Percentiles rank a stretch among this genome's conserved stretches.
phyloP scores from a whole-genome alignment of 2,113 vertebrate species.

The Stictonetta naevosa region DNA sequence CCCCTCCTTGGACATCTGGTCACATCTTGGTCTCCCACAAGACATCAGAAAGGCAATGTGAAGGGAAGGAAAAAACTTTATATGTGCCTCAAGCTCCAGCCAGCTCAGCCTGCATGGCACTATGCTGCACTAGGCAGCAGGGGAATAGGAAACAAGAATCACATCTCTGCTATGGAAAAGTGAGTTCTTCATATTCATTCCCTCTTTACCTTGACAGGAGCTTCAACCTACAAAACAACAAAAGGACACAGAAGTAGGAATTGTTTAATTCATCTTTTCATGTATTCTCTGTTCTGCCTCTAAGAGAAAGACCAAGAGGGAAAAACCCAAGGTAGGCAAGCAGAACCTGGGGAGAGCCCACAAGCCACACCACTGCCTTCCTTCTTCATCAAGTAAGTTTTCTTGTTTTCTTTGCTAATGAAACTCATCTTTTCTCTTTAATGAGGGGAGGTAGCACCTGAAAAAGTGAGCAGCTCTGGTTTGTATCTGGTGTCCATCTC shows the following conservation, averaged over 20 bases:
- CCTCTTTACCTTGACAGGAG: not conserved
- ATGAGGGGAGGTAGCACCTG: accelerated
- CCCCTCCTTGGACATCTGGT: not conserved
- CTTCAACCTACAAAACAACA: not conserved
- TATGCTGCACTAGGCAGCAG: accelerated
- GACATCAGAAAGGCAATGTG: not conserved
- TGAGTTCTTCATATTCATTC: not conserved
- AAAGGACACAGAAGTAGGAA: not conserved
- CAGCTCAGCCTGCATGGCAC: accelerated
- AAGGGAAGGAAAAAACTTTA: not conserved
- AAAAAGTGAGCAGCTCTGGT: not conserved
- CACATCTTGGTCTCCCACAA: not conserved
- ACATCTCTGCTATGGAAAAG: not conserved
- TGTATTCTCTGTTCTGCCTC: not conserved
- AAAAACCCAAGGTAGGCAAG: not conserved
- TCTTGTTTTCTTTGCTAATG: not conserved
- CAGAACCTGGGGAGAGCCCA: not conserved
- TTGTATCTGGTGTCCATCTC: not conserved
- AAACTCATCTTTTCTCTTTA: not conserved
- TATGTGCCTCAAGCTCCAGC: not conserved
- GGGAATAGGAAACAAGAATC: not conserved
- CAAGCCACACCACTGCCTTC: not conserved
- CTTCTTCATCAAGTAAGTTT: not conserved
- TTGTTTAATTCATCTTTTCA: not conserved
- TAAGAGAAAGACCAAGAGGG: not conserved